These are phyloP conservation scores for Eupithecia tripunctaria DNA, from an alignment of 2,888 invertebrate species.

Conservation along the genomic window DNA sequence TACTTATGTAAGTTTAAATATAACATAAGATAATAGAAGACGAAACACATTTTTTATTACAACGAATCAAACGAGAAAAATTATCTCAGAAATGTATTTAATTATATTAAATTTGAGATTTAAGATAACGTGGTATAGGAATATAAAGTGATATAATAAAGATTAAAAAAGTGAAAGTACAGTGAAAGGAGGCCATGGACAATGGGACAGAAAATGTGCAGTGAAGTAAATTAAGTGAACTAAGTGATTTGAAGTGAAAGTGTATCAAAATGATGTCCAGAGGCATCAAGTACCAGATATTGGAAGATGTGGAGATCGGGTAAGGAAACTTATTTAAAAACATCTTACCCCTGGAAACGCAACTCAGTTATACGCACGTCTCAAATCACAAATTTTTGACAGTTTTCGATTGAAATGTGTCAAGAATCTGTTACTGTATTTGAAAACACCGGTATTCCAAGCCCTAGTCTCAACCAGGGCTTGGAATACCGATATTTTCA, in stretches of 20 bases:
- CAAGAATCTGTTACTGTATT: no score
- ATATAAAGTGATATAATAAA: background rate
- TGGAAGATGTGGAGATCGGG: constrained; percentile 70
- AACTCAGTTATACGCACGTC: no score
- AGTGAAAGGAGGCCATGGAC: constrained; percentile 7
- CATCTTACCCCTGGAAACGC: no score
- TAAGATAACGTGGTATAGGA: background rate
- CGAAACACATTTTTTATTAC: background rate
- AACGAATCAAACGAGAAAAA: background rate
- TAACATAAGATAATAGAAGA: no score
- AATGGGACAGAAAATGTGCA: constrained; percentile 9
- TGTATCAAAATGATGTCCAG: constrained; percentile 60
- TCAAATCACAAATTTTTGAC: no score
- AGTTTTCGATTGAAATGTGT: no score
- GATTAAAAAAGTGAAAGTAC: constrained; percentile 7
- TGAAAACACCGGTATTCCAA: no score
- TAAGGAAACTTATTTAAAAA: constrained; percentile 50
- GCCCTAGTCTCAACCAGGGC: no score
- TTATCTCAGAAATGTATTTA: background rate
- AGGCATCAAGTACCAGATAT: constrained; percentile 66
- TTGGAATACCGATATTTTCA: no score
- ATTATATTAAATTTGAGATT: background rate
- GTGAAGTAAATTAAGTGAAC: constrained; percentile 7
- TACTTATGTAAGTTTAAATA: no score
- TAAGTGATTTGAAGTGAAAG: constrained; percentile 12